These are phyloP conservation scores for Apostichopus leukothele DNA, from an alignment of 53 echinoderm and acorn worm species.

Conservation along the genomic window DNA sequence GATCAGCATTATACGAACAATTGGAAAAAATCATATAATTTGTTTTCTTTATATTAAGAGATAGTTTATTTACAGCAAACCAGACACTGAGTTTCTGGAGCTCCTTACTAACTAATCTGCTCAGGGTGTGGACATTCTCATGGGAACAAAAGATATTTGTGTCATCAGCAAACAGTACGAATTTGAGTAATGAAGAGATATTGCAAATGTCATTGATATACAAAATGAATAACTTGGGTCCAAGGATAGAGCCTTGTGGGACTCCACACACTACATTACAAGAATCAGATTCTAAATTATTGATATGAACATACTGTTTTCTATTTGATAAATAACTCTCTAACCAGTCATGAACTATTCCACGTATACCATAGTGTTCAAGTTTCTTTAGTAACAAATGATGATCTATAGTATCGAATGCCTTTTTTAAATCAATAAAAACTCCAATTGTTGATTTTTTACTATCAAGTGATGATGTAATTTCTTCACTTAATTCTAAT, in stretches of 20 bases:
- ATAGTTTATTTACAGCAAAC: background rate
- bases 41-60: background rate
- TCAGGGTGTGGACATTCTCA: background rate
- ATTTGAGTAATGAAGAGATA: background rate
- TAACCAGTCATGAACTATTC: background rate
- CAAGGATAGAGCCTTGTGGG: constrained; percentile 32
- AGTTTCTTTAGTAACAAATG: background rate
- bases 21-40: background rate
- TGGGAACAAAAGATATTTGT: constrained; percentile 34
- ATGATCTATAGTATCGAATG: too few relatives aligned
- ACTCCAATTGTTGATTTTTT: too few relatives aligned
- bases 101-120: background rate
- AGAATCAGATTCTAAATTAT: background rate
- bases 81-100: background rate
- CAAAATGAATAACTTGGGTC: constrained; percentile 10
- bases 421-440: too few relatives aligned
- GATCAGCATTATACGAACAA: background rate
- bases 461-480: too few relatives aligned
- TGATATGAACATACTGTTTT: constrained; percentile 16
- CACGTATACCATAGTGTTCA: background rate
- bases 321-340: constrained; percentile 12
- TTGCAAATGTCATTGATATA: constrained; percentile 36
- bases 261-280: constrained; percentile 26
- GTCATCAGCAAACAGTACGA: constrained; percentile 46
- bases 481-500: too few relatives aligned